Base-by-base conservation (phyloP, 53 echinoderm and acorn worm species). In the Mesocentrotus franciscanus region DNA sequence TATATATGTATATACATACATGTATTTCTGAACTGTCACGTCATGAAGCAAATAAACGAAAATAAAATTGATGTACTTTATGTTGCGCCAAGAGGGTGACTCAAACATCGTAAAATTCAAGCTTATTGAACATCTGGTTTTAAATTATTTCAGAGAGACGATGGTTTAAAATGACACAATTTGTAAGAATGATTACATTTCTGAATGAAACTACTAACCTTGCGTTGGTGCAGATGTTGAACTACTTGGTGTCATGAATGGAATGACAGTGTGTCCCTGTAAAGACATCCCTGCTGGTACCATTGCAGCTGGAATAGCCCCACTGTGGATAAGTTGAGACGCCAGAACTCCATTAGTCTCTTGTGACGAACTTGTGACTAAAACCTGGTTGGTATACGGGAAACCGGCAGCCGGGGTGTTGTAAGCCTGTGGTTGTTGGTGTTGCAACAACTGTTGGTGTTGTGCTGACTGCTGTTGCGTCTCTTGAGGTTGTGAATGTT, bases 211-310 rank as follows among this genome's bases (percentile, higher is more conserved):
- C n/a, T n/a, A 87, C 87, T 87, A 2, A 87, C 87, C 58, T 58
- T 57, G 87, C 16, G 87, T 10, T 87, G 56, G 56, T 10, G 57
- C 56, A 33, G 87, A 27, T 58, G 91, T 56, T 39, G 93, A 59
- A 66, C 85, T 56, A 56, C 71, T 94, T 29, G 94, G 11, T 22
- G 95, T n/a, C 64, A 94, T 61, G 71, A 94, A 94, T 20, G 95
- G 95, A 26, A 94, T 94, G 14, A 94, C 78, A 30, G 72, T 60
- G 55, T 93, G 93, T 2, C 95, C 95, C 71, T 70, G 95, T n/a
- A 94, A 15, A 6, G 95, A 68, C 85, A 94, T 66, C 33, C 70
- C 87, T n/a, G 42, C 71, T 10, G 70, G 85, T 36, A 55, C 17
- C 93, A 81, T 60, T 9, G 60, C 18, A n/a, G 93, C 2, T 32